These are phyloP conservation scores for Sipha maydis DNA, from an alignment of 2,888 invertebrate species.

Conservation along the genomic window DNA sequence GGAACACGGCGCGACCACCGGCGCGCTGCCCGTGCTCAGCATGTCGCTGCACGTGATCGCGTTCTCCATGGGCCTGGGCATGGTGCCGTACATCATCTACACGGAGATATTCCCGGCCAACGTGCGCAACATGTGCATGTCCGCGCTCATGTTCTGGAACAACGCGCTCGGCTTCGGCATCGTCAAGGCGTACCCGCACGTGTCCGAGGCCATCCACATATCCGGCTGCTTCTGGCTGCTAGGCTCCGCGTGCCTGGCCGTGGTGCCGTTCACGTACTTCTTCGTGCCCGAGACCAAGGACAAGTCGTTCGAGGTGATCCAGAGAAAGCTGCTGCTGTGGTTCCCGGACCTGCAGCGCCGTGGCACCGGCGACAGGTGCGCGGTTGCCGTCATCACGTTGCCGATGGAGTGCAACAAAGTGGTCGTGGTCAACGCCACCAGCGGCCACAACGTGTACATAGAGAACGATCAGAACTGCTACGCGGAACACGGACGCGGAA, in stretches of 20 bases:
- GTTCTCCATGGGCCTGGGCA: constrained; percentile 69
- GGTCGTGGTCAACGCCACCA: background rate
- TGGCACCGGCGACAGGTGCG: background rate
- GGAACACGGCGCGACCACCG: constrained; percentile 44
- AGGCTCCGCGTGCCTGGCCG: constrained; percentile 67
- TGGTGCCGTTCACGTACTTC: constrained; percentile 67
- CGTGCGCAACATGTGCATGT: constrained; percentile 68
- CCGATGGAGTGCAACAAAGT: background rate
- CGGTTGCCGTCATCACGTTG: background rate
- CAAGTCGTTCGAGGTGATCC: constrained; percentile 22
- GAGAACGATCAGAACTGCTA: background rate
- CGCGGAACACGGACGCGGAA: background rate
- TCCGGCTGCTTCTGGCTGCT: constrained; percentile 69
- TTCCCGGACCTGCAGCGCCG: constrained; percentile 9
- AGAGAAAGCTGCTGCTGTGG: constrained; percentile 7
- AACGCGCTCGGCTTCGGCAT: constrained; percentile 68
- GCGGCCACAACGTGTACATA: background rate
- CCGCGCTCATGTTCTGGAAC: constrained; percentile 69
- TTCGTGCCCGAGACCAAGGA: constrained; percentile 69
- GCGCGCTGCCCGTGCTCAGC: constrained; percentile 69
- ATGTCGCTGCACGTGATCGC: constrained; percentile 69
- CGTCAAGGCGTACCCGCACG: constrained; percentile 68
- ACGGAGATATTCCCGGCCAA: constrained; percentile 69
- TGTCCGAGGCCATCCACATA: constrained; percentile 67
- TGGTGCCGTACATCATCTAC: constrained; percentile 68